Percentiles rank a stretch among this genome's conserved stretches.
Evolutionary conservation across 1,140 invertebrate genomes (phyloP).

Genomic region (Drosophila burlai): DNA sequence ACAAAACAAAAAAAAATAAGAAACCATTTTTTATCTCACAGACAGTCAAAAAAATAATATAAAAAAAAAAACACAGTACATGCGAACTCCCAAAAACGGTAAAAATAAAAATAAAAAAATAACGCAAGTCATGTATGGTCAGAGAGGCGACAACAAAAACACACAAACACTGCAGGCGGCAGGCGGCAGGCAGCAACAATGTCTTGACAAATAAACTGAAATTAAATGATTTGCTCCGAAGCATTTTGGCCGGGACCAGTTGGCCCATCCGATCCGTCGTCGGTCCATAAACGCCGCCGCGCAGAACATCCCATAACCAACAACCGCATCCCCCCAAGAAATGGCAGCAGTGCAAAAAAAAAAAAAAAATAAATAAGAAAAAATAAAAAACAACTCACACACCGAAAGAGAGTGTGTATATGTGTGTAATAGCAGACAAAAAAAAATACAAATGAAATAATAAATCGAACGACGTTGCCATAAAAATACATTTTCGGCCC

Average conservation of each 20-base stretch:
- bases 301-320: conserved; percentile 22
- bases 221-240: conserved; percentile 56
- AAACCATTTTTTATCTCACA: conserved; percentile 40
- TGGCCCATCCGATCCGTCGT: conserved; percentile 35
- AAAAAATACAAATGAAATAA: conserved; percentile 46
- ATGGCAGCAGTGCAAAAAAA: conserved; percentile 31
- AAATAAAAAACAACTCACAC: neutral
- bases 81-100: conserved; percentile 70
- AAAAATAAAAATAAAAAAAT: conserved; percentile 49
- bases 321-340: conserved; percentile 22
- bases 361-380: neutral
- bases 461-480: conserved; percentile 69
- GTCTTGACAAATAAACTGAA: conserved; percentile 57
- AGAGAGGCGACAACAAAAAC: conserved; percentile 24
- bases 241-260: conserved; percentile 38
- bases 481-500: conserved; percentile 81
- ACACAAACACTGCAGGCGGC: conserved; percentile 22
- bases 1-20: conserved; percentile 1
- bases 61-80: conserved; percentile 27
- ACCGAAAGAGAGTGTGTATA: neutral
- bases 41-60: conserved; percentile 7
- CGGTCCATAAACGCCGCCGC: conserved; percentile 23
- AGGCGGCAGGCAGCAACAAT: conserved; percentile 33
- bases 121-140: conserved; percentile 59
- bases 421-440: conserved; percentile 26